Conservation (phyloP, 2,888 invertebrate species). For the Cantharis nigra region DNA sequence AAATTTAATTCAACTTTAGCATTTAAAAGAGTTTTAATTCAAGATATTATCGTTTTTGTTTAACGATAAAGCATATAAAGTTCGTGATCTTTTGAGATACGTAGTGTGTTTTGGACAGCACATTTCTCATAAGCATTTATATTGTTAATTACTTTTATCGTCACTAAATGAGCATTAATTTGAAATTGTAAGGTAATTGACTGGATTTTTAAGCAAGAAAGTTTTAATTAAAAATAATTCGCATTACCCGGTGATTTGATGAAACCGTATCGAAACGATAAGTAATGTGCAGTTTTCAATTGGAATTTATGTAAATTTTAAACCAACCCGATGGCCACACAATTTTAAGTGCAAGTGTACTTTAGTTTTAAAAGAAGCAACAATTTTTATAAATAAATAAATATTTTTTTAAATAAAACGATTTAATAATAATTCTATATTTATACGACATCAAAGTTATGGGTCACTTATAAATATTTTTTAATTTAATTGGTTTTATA, state of each 20-base stretch:
- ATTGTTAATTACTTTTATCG: neutral
- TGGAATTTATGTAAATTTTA: neutral
- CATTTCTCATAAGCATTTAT: neutral
- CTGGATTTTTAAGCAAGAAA: neutral
- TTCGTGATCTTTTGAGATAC: conserved; percentile 14
- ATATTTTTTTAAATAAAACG: too few relatives aligned
- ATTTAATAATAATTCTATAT: too few relatives aligned
- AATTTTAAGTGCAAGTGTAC: too few relatives aligned
- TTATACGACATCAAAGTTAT: too few relatives aligned
- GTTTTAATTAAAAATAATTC: neutral
- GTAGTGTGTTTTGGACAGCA: neutral
- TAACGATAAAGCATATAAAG: conserved; percentile 12
- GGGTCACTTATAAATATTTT: too few relatives aligned
- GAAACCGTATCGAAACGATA: neutral
- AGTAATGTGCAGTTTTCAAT: neutral
- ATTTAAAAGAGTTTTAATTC: neutral
- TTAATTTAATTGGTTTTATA: too few relatives aligned
- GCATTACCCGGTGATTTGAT: neutral
- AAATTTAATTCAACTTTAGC: neutral
- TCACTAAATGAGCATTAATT: neutral
- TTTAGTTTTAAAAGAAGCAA: too few relatives aligned
- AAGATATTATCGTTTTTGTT: neutral
- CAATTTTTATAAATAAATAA: too few relatives aligned
- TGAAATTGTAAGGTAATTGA: neutral
- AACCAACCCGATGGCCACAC: neutral